Base-by-base conservation (phyloP, 2,797 vertebrate genomes). In the Mallotus villosus region DNA sequence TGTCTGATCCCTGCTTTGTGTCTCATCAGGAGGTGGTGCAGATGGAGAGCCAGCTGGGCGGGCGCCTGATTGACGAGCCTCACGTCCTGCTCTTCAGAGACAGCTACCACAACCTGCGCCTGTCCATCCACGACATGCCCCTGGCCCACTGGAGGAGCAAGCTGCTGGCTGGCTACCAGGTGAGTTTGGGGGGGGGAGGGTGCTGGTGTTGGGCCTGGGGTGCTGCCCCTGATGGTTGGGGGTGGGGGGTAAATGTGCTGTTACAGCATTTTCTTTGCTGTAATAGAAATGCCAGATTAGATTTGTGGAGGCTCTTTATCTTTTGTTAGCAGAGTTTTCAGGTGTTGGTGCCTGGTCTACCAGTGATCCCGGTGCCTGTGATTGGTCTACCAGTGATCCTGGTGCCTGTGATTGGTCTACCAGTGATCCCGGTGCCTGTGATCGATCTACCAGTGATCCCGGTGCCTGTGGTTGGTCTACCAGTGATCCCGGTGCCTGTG, bases 81-180 rank as follows among this genome's bases (percentile, higher is more conserved):
- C 95, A 97, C 29, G 83, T 97, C 75, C 93, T 99, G 83, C 95
- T 97, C 89, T 99, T 99, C 92, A 99, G 98, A 93, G 98, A 99
- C 93, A 99, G 96, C 88, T 99, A 99, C 91, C 97, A 98, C 92
- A 99, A 98, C 93, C 93, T 99, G 86, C 97, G 97, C 74, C 94
- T 99, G 82, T 99, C 97, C 86, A 95, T 99, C 90, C 98, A 99
- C 0, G 97, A 99, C 68, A 95, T 99, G 93, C 96, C 97, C 87
- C 96, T 95, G 90, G 94, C 95, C 5, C 94, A 98, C 85, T 99
- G 98, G 98, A 97, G 97, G 88, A 99, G 97, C 94, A 99, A 99
- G 82, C 95, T 99, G 73, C 95, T 98, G 0, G 96, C 95, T 70
- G 97, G 96, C 84, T 99, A 98, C 91, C 98, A 99, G 96, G 98